Evolutionary conservation across 2,113 vertebrate species (phyloP), one percentile per base, ranked within the genome.

Genomic region (Oreochromis niloticus): DNA sequence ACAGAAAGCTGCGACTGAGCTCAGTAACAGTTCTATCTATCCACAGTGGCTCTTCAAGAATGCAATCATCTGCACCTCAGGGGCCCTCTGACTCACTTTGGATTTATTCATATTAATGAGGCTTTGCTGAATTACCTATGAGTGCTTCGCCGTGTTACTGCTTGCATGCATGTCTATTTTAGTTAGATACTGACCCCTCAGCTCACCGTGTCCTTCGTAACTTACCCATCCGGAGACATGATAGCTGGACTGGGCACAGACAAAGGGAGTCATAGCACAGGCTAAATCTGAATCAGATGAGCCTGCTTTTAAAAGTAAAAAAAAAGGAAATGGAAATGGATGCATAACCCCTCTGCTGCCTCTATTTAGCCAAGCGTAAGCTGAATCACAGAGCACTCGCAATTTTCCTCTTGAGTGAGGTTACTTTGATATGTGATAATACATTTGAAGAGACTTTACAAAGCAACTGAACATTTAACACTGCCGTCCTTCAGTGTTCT

Each of bases 41-140:
- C 22, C 30, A 82, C 87, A 54, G 54, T 30, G 89, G 52, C 85
- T 84, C 59, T 73, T 80, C 34, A 86, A 84, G 81, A 92, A 85
- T 61, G 83, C 81, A 85, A 54, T 80, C 90, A 93, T 50, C 36
- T n/a, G 9, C 75, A 86, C 91, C 88, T 85, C 50, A 16, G 86
- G 86, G 87, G 73, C 30, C 66, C 59, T 73, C 84, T 83, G 73
- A 87, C 90, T 85, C 90, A 50, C 63, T 87, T 85, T 81, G 63
- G 24, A 10, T 89, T 91, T 90, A 91, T 93, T 89, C 90, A 94
- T 91, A 89, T 91, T 91, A 93, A 95, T 88, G 82, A 90, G 39
- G 56, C 63, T 13, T 41, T 12, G 27, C 78, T 68, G 85, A 87
- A 88, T 85, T 52, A 84, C 81, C 50, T 82, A 68, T 6, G 81